These are phyloP conservation scores for Redunca redunca DNA, from an alignment of 2,113 vertebrate species.

Conservation along the genomic window DNA sequence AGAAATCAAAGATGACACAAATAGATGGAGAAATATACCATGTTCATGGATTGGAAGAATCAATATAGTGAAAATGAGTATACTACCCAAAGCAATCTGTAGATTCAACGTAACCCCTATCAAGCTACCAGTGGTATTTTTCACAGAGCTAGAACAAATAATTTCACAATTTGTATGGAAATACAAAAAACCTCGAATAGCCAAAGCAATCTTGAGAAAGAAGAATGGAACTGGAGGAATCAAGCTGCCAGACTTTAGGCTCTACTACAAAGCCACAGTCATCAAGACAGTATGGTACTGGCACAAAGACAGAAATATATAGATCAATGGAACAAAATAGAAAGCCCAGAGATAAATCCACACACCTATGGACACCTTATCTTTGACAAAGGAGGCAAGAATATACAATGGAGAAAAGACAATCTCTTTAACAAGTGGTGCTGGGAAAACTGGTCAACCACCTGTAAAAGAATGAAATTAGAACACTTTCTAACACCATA, in stretches of 20 bases:
- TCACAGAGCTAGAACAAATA: not conserved
- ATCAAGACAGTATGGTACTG: not conserved
- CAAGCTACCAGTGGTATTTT: not conserved
- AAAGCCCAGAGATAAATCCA: not conserved
- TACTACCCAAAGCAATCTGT: not conserved
- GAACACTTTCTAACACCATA: not conserved
- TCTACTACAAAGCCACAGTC: not conserved
- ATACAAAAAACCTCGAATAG: not conserved
- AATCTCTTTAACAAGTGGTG: not conserved
- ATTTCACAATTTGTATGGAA: not conserved
- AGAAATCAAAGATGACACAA: not conserved
- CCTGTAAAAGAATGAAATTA: not conserved
- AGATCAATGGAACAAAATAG: not conserved
- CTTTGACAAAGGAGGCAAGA: not conserved
- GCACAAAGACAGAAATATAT: not conserved
- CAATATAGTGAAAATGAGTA: not conserved
- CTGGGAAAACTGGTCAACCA: not conserved
- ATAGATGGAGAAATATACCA: not conserved
- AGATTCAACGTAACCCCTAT: not conserved
- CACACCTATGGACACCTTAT: not conserved
- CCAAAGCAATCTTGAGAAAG: not conserved
- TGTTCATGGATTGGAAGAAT: not conserved
- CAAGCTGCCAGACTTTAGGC: not conserved
- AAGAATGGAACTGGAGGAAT: not conserved
- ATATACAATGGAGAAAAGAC: not conserved